Conservation (phyloP, 2,797 vertebrate species). For the Amblyraja radiata region DNA sequence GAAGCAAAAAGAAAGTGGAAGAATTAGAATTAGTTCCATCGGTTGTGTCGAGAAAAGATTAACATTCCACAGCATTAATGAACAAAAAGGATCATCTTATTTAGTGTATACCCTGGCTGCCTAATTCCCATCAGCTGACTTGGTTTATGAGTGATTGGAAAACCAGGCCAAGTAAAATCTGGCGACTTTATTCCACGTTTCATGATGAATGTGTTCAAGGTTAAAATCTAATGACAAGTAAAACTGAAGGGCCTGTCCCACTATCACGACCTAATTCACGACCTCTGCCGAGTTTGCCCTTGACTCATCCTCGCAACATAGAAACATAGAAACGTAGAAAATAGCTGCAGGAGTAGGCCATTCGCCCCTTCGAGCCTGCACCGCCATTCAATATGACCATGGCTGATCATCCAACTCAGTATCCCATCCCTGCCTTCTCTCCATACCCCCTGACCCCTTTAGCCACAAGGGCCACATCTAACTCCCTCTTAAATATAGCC, state of each 20-base stretch:
- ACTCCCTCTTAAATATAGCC: too few species aligned
- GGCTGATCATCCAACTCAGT: too few species aligned
- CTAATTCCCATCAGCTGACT: background rate
- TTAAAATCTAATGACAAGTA: slow-evolving; percentile 1
- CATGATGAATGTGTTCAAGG: background rate
- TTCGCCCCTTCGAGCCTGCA: too few species aligned
- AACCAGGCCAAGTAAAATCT: background rate
- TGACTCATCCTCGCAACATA: too few species aligned
- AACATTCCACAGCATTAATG: slow-evolving; percentile 17
- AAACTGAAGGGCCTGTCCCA: background rate
- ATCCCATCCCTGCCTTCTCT: too few species aligned
- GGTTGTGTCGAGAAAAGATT: background rate
- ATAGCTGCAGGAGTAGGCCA: too few species aligned
- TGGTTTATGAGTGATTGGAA: background rate
- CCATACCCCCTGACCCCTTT: too few species aligned
- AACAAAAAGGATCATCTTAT: background rate
- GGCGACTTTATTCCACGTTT: background rate
- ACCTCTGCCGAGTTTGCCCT: too few species aligned
- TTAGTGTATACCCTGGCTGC: background rate
- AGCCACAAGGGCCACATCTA: too few species aligned
- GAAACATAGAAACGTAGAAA: too few species aligned
- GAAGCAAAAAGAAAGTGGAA: background rate
- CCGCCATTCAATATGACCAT: too few species aligned
- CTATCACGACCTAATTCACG: too few species aligned
- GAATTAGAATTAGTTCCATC: background rate